Evolutionary conservation across 2,797 vertebrate species (phyloP).

Genomic region (Orientallactaga sibirica): DNA sequence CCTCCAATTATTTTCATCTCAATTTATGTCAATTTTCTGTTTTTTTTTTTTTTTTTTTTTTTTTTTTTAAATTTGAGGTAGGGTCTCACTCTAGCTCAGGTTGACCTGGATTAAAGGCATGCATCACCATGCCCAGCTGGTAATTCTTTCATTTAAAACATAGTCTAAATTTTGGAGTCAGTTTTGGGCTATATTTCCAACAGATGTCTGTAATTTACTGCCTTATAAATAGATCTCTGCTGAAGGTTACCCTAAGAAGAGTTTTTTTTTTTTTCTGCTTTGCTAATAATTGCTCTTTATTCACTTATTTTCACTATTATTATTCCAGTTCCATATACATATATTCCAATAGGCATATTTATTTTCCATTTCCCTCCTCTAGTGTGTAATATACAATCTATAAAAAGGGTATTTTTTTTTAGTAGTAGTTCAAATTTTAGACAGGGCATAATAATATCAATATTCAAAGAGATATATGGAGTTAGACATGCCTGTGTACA

Average conservation of each 20-base stretch:
- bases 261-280: background rate
- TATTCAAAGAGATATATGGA: background rate
- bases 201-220: background rate
- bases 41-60: no score
- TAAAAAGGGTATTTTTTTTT: conserved; percentile 6
- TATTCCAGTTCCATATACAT: background rate
- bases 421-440: conserved; percentile 29
- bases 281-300: conserved; percentile 34
- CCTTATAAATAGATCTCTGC: background rate
- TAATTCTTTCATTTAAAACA: conserved; percentile 30
- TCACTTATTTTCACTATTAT: background rate
- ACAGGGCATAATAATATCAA: background rate
- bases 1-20: background rate
- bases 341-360: background rate
- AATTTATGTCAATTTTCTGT: background rate
- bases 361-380: conserved; percentile 25
- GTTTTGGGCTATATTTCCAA: background rate
- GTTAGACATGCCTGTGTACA: background rate
- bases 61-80: no score
- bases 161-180: background rate
- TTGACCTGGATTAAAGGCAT: no score
- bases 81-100: no score
- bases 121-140: no score
- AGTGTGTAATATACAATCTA: background rate
- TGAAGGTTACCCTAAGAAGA: conserved; percentile 19